phyloP scores from a whole-genome alignment of 2,888 invertebrate genomes.

The Pardosa pseudoannulata region DNA sequence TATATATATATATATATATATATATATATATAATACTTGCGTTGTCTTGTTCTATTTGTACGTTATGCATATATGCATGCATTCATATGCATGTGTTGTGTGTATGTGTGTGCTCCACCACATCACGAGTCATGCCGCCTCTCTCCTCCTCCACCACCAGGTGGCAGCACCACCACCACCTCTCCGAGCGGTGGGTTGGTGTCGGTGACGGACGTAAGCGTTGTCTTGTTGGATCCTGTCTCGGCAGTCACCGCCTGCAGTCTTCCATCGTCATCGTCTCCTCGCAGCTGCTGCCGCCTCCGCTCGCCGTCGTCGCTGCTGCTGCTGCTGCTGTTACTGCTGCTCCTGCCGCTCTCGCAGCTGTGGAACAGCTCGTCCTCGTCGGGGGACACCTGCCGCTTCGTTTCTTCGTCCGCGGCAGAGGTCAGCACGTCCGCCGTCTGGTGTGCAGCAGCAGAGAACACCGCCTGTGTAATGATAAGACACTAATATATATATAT shows the following conservation, averaged over 20 bases:
- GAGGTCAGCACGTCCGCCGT: slow-evolving; percentile 26
- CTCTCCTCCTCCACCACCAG: slow-evolving; percentile 30
- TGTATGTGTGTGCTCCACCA: no score
- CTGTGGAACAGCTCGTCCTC: slow-evolving; percentile 73
- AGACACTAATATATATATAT: no score
- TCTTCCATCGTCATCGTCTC: no score
- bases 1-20: no score
- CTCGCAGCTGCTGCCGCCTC: background rate
- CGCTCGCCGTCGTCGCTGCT: background rate
- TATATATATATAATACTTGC: no score
- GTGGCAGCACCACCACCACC: slow-evolving; percentile 55
- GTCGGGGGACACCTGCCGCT: slow-evolving; percentile 62
- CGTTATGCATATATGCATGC: no score
- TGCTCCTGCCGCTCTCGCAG: slow-evolving; percentile 63
- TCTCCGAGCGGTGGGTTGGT: slow-evolving; percentile 17
- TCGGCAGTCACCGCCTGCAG: no score
- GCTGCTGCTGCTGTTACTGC: slow-evolving; percentile 9
- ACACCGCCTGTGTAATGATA: slow-evolving; percentile 21
- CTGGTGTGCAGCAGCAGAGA: slow-evolving; percentile 49
- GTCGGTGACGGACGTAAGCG: slow-evolving; percentile 55
- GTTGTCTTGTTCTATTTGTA: no score
- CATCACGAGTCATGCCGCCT: no score
- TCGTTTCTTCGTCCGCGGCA: slow-evolving; percentile 36
- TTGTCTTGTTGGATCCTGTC: slow-evolving; percentile 53
- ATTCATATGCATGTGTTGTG: no score